Conservation (phyloP, 2,113 vertebrate genomes). For the Thalassoma bifasciatum region DNA sequence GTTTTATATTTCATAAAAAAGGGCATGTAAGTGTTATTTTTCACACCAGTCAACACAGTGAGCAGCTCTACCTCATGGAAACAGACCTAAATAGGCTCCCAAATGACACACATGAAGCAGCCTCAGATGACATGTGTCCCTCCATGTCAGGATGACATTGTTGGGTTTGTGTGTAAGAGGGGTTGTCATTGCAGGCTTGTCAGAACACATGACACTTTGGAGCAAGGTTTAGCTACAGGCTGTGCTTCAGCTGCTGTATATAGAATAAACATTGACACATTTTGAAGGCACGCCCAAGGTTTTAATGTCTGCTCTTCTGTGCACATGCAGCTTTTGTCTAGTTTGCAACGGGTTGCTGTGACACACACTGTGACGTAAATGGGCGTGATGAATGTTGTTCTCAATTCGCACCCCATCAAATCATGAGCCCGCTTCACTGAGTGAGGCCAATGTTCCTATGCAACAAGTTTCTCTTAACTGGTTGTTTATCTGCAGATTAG, state of each 20-base stretch:
- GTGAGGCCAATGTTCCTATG: slow-evolving; percentile 39
- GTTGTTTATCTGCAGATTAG: slow-evolving; percentile 27
- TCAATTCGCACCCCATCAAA: slow-evolving; percentile 42
- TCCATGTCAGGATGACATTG: slow-evolving; percentile 34
- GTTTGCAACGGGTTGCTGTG: slow-evolving; percentile 24
- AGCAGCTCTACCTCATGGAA: neutral
- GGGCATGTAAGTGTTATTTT: neutral
- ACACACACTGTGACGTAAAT: slow-evolving; percentile 20
- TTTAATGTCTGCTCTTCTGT: slow-evolving; percentile 14
- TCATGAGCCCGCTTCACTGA: slow-evolving; percentile 39
- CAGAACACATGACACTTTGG: slow-evolving; percentile 52
- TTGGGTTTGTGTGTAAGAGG: slow-evolving; percentile 15
- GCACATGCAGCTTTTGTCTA: slow-evolving; percentile 2
- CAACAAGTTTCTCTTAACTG: slow-evolving; percentile 33
- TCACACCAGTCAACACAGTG: slow-evolving; percentile 14
- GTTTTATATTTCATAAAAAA: neutral
- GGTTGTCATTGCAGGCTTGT: slow-evolving; percentile 47
- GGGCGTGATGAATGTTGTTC: slow-evolving; percentile 29
- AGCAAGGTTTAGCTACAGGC: slow-evolving; percentile 52
- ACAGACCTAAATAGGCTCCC: slow-evolving; percentile 8
- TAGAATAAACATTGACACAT: slow-evolving; percentile 66
- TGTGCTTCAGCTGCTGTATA: slow-evolving; percentile 46
- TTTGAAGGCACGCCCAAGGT: slow-evolving; percentile 43
- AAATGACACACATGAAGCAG: slow-evolving; percentile 16
- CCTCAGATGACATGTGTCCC: slow-evolving; percentile 12